Conservation (phyloP, 2,888 invertebrate genomes). For the Pocota personata region DNA sequence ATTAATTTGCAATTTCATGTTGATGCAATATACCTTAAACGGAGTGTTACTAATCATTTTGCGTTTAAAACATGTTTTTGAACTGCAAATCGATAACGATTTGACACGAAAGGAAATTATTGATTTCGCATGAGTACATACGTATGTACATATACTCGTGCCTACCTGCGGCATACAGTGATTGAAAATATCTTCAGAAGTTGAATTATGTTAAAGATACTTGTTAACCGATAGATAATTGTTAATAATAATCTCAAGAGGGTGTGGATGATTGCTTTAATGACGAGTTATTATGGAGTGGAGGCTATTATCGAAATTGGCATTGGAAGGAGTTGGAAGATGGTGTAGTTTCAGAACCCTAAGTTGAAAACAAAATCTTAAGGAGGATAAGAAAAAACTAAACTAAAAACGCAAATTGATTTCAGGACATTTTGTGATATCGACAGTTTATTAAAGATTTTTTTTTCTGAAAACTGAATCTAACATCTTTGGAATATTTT, state of each 20-base stretch:
- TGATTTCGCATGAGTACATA: constrained; percentile 19
- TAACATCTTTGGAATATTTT: too few species aligned
- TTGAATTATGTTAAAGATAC: constrained; percentile 1
- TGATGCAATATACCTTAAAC: constrained; percentile 9
- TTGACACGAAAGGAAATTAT: constrained; percentile 60
- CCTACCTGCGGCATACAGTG: background rate
- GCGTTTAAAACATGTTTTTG: background rate
- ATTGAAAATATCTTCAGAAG: background rate
- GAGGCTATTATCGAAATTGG: constrained; percentile 6
- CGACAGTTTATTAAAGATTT: too few species aligned
- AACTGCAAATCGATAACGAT: constrained; percentile 40
- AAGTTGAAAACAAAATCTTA: background rate
- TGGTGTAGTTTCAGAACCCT: background rate
- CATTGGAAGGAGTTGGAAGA: background rate
- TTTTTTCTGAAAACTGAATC: too few species aligned
- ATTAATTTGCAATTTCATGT: constrained; percentile 29
- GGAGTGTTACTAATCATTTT: background rate
- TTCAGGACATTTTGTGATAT: too few species aligned
- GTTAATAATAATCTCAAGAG: constrained; percentile 26
- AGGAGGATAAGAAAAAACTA: background rate
- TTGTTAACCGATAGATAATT: constrained; percentile 28
- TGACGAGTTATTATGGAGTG: constrained; percentile 15
- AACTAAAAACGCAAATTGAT: too few species aligned
- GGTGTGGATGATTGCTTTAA: constrained; percentile 47
- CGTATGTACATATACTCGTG: too few species aligned